Evolutionary conservation across 2,113 vertebrate genomes (phyloP).

Genomic region (Mesembrinibis cayennensis): DNA sequence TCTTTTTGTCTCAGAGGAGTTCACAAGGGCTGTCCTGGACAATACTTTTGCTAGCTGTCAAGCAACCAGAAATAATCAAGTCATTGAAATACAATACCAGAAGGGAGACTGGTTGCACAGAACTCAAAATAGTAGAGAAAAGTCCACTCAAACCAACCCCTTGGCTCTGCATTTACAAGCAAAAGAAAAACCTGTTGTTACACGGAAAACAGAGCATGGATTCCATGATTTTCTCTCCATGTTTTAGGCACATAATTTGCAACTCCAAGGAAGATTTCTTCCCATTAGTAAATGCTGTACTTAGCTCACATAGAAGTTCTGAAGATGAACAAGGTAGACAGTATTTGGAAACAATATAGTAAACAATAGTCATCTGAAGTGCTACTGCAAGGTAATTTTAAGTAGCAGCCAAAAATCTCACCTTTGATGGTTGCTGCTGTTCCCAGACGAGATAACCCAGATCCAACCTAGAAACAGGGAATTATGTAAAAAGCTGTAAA

Average conservation of each 20-base stretch:
- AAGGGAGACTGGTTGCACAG: neutral
- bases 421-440: conserved; percentile 86
- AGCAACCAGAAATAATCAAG: neutral
- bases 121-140: neutral
- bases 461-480: conserved; percentile 79
- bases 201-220: rapidly evolving
- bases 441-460: conserved; percentile 84
- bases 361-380: neutral
- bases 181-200: neutral
- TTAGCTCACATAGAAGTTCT: neutral
- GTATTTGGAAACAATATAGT: neutral
- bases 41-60: neutral
- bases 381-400: neutral
- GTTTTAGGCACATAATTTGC: neutral
- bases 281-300: neutral
- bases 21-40: neutral
- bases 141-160: neutral
- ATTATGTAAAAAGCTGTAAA: neutral
- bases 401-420: conserved; percentile 23
- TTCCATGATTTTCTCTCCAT: neutral
- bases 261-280: neutral
- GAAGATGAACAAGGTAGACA: neutral
- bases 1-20: neutral
- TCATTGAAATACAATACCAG: neutral
- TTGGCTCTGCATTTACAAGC: neutral